Conservation (phyloP, 2,888 invertebrate species). For the Cantharis rustica region DNA sequence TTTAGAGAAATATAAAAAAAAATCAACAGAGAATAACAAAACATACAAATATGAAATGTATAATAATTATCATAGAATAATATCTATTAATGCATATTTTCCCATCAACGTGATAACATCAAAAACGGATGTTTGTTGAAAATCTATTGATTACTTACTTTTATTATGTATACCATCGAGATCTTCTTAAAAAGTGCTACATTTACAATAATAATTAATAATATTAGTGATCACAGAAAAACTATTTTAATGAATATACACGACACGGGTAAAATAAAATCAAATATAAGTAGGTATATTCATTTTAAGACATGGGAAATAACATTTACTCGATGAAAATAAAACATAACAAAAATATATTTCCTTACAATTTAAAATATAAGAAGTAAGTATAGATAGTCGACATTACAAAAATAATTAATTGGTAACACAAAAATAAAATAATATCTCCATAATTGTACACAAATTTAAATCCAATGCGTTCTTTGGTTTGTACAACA, state of each 20-base stretch:
- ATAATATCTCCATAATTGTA: neutral
- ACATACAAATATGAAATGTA: constrained; percentile 36
- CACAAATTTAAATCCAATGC: constrained; percentile 14
- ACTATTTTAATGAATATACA: constrained; percentile 24
- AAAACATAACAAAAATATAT: constrained; percentile 1
- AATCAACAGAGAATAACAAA: constrained; percentile 40
- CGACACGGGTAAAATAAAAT: neutral
- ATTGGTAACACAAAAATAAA: constrained; percentile 26
- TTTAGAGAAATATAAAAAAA: constrained; percentile 35
- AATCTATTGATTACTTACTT: constrained; percentile 39
- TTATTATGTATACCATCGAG: constrained; percentile 46
- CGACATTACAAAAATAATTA: constrained; percentile 17
- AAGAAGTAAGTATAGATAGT: constrained; percentile 15
- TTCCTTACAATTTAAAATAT: constrained; percentile 10
- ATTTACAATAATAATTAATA: constrained; percentile 36
- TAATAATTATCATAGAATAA: constrained; percentile 4
- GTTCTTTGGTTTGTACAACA: constrained; percentile 33
- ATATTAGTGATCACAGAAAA: constrained; percentile 48
- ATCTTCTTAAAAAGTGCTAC: constrained; percentile 44
- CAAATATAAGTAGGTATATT: neutral
- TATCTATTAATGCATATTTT: constrained; percentile 15
- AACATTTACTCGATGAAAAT: neutral
- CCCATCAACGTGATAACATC: constrained; percentile 43
- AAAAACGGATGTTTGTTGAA: constrained; percentile 44
- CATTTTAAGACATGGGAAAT: neutral